These are phyloP conservation scores for Scaptomyza parva DNA, from an alignment of 2,888 invertebrate genomes.

Conservation along the genomic window DNA sequence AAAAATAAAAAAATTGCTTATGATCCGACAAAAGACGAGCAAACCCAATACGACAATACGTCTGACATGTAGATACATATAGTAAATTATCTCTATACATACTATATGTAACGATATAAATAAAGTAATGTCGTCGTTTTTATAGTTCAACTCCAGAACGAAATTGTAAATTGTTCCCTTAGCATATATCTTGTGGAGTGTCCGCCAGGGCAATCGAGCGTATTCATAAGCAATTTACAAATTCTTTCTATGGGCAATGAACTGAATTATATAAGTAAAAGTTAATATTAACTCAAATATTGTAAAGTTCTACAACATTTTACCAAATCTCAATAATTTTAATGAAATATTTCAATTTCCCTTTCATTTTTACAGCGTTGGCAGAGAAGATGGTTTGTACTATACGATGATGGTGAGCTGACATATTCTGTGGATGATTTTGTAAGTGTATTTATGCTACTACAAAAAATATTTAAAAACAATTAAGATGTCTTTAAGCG, in stretches of 20 bases:
- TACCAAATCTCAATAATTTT: background rate
- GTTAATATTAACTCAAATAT: too few species aligned
- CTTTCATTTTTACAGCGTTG: slow-evolving; percentile 91
- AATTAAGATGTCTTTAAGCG: too few species aligned
- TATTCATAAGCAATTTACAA: background rate
- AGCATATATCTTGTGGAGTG: too few species aligned
- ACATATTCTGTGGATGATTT: slow-evolving; percentile 99
- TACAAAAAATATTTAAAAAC: too few species aligned
- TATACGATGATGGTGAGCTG: slow-evolving; percentile 98
- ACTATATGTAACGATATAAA: slow-evolving; percentile 3
- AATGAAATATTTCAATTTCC: background rate
- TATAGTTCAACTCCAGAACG: background rate
- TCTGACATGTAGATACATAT: slow-evolving; percentile 12
- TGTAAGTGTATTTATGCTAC: slow-evolving; percentile 91
- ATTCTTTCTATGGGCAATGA: background rate
- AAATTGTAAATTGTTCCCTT: slow-evolving; percentile 9
- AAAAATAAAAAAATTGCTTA: slow-evolving; percentile 19
- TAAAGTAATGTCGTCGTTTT: background rate
- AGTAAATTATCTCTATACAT: background rate
- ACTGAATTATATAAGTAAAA: background rate
- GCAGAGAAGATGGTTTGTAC: slow-evolving; percentile 99
- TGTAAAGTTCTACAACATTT: too few species aligned
- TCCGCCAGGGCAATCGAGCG: too few species aligned
- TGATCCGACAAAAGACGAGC: slow-evolving; percentile 38
- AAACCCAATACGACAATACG: background rate